A percentile compares a stretch with the other conserved stretches of the same genome.
Evolutionary conservation across 2,113 vertebrate genomes (phyloP).

Genomic region (Ictalurus furcatus): DNA sequence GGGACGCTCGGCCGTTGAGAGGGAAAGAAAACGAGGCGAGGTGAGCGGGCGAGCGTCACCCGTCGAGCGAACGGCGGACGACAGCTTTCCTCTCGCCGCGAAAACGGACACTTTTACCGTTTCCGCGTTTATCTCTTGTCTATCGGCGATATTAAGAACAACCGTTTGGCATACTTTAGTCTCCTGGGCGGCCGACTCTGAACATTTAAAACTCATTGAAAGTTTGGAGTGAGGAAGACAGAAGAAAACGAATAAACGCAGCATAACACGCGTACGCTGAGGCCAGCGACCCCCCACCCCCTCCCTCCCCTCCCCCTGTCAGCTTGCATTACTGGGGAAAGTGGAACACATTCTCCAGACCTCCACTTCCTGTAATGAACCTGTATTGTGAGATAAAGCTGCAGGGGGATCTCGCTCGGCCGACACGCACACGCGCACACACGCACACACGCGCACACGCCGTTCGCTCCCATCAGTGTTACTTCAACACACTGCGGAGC

Average conservation of each 20-base stretch:
- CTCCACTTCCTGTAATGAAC: constrained; percentile 60
- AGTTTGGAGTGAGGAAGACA: constrained; percentile 44
- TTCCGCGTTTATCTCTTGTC: constrained; percentile 39
- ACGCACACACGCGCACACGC: too few species aligned
- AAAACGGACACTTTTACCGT: constrained; percentile 56
- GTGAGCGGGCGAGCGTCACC: constrained; percentile 60
- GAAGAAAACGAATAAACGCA: not conserved
- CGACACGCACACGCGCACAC: not conserved
- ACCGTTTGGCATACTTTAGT: not conserved
- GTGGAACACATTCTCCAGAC: constrained; percentile 58
- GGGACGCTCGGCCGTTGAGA: constrained; percentile 50
- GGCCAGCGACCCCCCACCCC: not conserved
- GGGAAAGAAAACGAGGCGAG: constrained; percentile 47
- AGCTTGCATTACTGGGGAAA: constrained; percentile 62
- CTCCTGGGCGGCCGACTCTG: constrained; percentile 42
- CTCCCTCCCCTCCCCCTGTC: not conserved
- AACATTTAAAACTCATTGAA: constrained; percentile 63
- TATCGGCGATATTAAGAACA: too few species aligned
- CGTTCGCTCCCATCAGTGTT: not conserved
- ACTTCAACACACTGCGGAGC: not conserved
- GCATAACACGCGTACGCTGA: constrained; percentile 10
- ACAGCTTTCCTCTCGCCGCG: constrained; percentile 55
- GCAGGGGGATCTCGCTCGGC: not conserved
- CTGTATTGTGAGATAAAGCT: constrained; percentile 57
- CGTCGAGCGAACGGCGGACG: constrained; percentile 62